Conservation (phyloP, 2,888 invertebrate species). For the Lissocephala sabroskyi region DNA sequence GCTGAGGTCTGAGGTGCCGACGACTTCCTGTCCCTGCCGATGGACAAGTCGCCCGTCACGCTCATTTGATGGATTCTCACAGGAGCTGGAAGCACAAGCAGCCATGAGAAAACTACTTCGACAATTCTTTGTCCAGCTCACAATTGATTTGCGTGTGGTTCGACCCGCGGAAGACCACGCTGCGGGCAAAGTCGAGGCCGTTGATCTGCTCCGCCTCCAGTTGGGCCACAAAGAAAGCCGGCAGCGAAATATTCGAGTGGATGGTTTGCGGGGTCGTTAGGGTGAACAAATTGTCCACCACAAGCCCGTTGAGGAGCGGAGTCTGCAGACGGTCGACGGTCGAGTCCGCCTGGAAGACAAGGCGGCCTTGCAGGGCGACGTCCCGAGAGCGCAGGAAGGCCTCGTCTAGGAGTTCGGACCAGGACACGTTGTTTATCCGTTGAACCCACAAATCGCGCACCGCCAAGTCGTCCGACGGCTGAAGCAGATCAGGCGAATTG, state of each 20-base stretch:
- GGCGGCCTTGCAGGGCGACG: slow-evolving; percentile 44
- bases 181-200: slow-evolving; percentile 58
- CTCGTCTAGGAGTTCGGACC: slow-evolving; percentile 55
- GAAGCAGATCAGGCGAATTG: slow-evolving; percentile 13
- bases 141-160: slow-evolving; percentile 41
- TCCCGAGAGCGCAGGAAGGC: slow-evolving; percentile 62
- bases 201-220: slow-evolving; percentile 52
- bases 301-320: slow-evolving; percentile 48
- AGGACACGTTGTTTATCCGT: slow-evolving; percentile 54
- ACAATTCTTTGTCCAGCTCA: not conserved
- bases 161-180: slow-evolving; percentile 59
- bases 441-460: slow-evolving; percentile 38
- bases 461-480: slow-evolving; percentile 7
- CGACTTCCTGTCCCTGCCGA: slow-evolving; percentile 31
- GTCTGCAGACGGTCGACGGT: slow-evolving; percentile 42
- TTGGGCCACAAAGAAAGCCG: slow-evolving; percentile 46
- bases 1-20: slow-evolving; percentile 1
- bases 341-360: slow-evolving; percentile 49
- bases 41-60: slow-evolving; percentile 45
- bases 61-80: slow-evolving; percentile 56
- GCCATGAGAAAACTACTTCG: not conserved
- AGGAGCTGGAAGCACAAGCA: slow-evolving; percentile 46
- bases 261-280: slow-evolving; percentile 55
- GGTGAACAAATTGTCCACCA: slow-evolving; percentile 55
- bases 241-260: slow-evolving; percentile 54